Base-by-base conservation (phyloP, 2,113 vertebrate species). In the Haemorhous mexicanus region DNA sequence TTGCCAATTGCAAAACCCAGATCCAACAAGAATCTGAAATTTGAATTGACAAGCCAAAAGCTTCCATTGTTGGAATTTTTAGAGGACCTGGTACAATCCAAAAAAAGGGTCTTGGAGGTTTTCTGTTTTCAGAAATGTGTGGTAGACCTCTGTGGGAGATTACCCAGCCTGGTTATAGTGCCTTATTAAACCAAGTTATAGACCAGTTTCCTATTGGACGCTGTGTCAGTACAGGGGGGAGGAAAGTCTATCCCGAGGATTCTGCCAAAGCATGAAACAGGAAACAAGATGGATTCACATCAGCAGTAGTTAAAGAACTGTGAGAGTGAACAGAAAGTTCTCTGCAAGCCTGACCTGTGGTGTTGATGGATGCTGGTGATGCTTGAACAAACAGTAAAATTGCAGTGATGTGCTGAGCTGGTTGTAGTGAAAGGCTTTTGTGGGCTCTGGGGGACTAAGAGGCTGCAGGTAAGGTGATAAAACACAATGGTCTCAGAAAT, bases 41-140 rank as follows among this genome's bases (percentile, higher is more conserved):
- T 84, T 74, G 52, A 84, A 75, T 4, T 50, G 56, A 68, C 27
- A 52, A 61, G 35, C 32, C 66, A 58, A 87, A 90, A 49, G 58
- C 37, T 82, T 91, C 53, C 46, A 61, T 66, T 91, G 61, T 79
- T 72, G 64, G 66, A 66, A 18, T 84, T 89, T 74, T 59, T 28
- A 39, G 78, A 72, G 47, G 18, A 64, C 15, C 52, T 89, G 23
- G 46, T 50, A 21, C 50, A 90, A 72, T 32, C 27, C 32, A 47
- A 23, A 28, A 37, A 41, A 87, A 37, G 12, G 7, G 4, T 59
- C 43, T 59, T 39, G 26, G 49, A 79, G 39, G 22, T 49, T 67
- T 89, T 84, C 18, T 64, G 21, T 15, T 84, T 75, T 56, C 68
- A 76, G 39, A 84, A 63, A 28, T 46, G 11, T 30, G 16, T 78